Base-by-base conservation (phyloP, 2,888 invertebrate genomes). In the Sussaba pulchella region DNA sequence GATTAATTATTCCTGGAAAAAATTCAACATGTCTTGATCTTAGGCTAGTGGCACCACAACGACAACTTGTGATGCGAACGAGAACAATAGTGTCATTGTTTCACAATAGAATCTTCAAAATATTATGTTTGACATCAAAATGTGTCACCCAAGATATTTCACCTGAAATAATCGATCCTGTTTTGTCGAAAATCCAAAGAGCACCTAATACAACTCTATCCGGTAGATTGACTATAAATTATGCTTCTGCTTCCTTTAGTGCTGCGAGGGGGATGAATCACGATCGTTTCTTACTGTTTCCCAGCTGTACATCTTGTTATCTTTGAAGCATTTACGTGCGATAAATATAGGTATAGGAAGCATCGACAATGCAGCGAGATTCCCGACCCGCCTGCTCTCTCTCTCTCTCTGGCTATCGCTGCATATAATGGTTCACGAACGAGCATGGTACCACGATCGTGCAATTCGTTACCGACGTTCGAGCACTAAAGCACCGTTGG, bases 391-490 rank as follows among this genome's bases (percentile, higher is more conserved):
- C 31, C 36, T 47, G 45, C 17, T n/a, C n/a, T n/a, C n/a, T n/a
- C 9, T 61, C 43, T 31, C 19, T 5, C 26, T n/a, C 54, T 17
- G 36, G 19, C 43, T 52, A 36, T 19, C 9, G 39, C 43, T 54
- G 45, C 50, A 41, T 64, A 50, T 69, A 78, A 81, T 64, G 14
- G 41, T 70, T 77, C 50, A 26, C 52, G 59, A 31, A 61, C 21
- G 57, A 45, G 31, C 43, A 47, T 63, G 61, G 19, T 19, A 61
- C 63, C 3, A 36, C 41, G 31, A 47, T 52, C 39, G 19, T 14
- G 14, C 79, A 64, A 79, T 79, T 73, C 72, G 63, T 73, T 69
- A 75, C 66, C 57, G 50, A 57, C 61, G 64, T 72, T 72, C 78
- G 47, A 63, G 71, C 41, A 75, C 19, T 76, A 71, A 81, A 77